Evolutionary conservation across 2,888 invertebrate genomes (phyloP), one percentile per base, ranked within the genome.

Genomic region (Scrobipalpa atriplicella): DNA sequence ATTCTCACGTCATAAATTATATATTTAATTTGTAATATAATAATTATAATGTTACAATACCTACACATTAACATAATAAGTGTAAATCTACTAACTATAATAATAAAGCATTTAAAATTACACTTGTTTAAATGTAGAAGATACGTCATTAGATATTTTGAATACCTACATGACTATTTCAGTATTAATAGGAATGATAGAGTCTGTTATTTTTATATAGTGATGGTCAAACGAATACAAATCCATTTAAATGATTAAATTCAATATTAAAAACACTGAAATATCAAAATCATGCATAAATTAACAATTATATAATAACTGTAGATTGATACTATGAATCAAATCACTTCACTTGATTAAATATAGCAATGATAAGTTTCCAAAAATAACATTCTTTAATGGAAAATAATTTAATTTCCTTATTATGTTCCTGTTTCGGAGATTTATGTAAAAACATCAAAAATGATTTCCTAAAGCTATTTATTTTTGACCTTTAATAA

Each of bases 181-280:
- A 29, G 29, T 29, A 29, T 29, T 29, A 29, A 29, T 29, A 29
- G 29, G 5, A 5, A 29, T 29, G 29, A 29, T 29, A 29, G 29
- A 51, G 51, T n/a, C 13, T 51, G 51, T n/a, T 8, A 51, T n/a
- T n/a, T n/a, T n/a, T n/a, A 51, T 16, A 51, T n/a, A 11, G 8
- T 41, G 9, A 47, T 47, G 7, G 3, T n/a, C n/a, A n/a, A 47
- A 6, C 5, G 43, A 62, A n/a, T 60, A 66, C 58, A 70, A 68
- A 64, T 67, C 61, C 21, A 47, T 47, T 6, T 18, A 43, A 60
- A 29, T 29, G 62, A 62, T 52, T 65, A 69, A 66, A 60, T 29
- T 47, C 66, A 77, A 76, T 62, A 77, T 29, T 3, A 29, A 29
- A 29, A 77, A 76, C 77, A 75, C 73, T 78, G 78, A 72, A 66